phyloP scores from a whole-genome alignment of 1,140 invertebrate genomes.

The Zophobas atratus region DNA sequence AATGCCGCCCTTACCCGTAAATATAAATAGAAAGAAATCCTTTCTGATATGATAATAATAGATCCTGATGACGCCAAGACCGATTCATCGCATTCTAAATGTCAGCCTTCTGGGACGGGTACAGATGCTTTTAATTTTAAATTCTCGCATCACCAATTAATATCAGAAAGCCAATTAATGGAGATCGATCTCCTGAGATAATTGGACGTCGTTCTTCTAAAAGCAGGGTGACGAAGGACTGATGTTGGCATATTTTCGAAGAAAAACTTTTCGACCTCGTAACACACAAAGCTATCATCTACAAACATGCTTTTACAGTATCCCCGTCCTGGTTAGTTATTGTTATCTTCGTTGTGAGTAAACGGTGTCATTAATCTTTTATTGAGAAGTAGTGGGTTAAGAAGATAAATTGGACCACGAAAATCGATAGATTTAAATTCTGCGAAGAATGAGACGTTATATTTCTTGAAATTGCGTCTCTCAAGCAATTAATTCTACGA shows the following conservation, averaged over 20 bases:
- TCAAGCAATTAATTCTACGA: constrained; percentile 12
- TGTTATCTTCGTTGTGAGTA: background rate
- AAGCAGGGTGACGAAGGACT: too few relatives aligned
- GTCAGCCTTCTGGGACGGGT: too few relatives aligned
- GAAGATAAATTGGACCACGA: background rate
- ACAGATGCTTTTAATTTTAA: too few relatives aligned
- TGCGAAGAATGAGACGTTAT: constrained; percentile 13
- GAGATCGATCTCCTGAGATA: too few relatives aligned
- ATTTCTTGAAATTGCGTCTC: background rate
- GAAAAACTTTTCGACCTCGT: too few relatives aligned
- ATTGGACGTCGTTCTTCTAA: too few relatives aligned
- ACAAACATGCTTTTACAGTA: too few relatives aligned
- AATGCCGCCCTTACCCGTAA: constrained; percentile 5
- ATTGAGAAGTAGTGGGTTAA: background rate
- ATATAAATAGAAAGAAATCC: constrained; percentile 31
- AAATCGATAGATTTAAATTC: constrained; percentile 17
- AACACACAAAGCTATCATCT: too few relatives aligned
- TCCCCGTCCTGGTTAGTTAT: background rate
- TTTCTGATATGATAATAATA: constrained; percentile 19
- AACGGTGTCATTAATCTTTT: constrained; percentile 2
- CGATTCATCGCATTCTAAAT: background rate
- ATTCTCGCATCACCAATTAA: too few relatives aligned
- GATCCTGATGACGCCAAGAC: background rate
- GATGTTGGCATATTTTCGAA: too few relatives aligned
- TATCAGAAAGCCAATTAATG: too few relatives aligned